These are phyloP conservation scores for Melanophora roralis DNA, from an alignment of 2,888 invertebrate species.

Conservation along the genomic window DNA sequence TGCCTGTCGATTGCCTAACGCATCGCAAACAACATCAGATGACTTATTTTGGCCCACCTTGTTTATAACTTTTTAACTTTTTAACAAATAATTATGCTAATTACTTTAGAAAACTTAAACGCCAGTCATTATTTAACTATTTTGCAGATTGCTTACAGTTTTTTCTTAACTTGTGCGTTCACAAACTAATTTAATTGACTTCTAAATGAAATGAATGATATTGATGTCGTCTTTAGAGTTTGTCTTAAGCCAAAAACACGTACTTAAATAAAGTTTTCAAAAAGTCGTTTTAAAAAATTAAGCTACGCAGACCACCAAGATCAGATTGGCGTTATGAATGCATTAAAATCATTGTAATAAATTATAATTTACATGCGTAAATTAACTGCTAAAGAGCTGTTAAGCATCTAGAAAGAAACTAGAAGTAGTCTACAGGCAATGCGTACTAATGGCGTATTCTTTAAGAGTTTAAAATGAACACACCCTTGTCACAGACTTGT, in stretches of 20 bases:
- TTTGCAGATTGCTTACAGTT: not conserved
- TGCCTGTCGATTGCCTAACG: no score
- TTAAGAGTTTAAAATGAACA: no score
- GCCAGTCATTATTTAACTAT: constrained; percentile 22
- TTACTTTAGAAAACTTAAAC: constrained; percentile 28
- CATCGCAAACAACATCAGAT: no score
- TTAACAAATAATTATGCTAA: constrained; percentile 44
- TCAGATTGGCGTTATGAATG: not conserved
- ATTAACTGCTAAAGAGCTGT: constrained; percentile 48
- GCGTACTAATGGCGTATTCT: no score
- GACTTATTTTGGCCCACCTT: no score
- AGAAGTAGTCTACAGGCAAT: constrained; percentile 40
- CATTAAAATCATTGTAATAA: not conserved
- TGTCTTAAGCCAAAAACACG: constrained; percentile 16
- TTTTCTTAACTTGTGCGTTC: not conserved
- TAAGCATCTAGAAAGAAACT: constrained; percentile 32
- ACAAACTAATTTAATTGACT: constrained; percentile 45
- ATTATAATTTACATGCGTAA: constrained; percentile 52
- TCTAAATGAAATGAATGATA: constrained; percentile 8
- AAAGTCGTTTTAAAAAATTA: constrained; percentile 57
- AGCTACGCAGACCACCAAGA: not conserved
- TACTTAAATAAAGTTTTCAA: constrained; percentile 38
- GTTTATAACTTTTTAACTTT: no score
- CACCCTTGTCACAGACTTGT: not conserved
- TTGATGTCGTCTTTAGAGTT: constrained; percentile 45